Conservation (phyloP, 2,797 vertebrate genomes). For the Parauchenoglanis ngamensis region DNA sequence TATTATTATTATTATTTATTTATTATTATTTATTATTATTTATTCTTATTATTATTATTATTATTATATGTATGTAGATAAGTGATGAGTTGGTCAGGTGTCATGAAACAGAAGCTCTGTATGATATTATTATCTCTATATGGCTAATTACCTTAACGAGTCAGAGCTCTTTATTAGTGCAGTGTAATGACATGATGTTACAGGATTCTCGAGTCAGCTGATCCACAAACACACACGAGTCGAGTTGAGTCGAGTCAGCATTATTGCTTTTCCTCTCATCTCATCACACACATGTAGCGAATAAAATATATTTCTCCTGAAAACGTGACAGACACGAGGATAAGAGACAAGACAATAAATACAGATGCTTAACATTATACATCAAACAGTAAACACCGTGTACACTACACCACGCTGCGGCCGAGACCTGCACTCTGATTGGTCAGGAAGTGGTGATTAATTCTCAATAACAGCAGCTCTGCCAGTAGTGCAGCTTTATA, state of each 20-base stretch:
- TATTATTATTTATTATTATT: neutral
- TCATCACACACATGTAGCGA: neutral
- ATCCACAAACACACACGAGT: neutral
- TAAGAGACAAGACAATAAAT: neutral
- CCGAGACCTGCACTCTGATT: neutral
- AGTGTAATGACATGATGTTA: neutral
- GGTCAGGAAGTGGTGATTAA: neutral
- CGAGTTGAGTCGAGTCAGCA: neutral
- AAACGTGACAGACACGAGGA: neutral
- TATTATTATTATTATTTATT: neutral
- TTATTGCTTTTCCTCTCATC: neutral
- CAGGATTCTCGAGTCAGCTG: neutral
- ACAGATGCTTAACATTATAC: neutral
- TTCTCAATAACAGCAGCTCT: neutral
- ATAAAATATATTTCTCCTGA: neutral
- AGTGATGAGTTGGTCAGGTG: neutral
- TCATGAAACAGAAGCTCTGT: neutral
- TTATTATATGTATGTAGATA: neutral
- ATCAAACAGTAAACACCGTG: neutral
- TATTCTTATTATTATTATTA: neutral
- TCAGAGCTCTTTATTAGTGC: neutral
- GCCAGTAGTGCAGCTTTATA: neutral
- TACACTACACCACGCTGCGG: neutral
- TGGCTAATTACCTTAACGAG: neutral
- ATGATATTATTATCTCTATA: neutral